Conservation (phyloP, 2,888 invertebrate species). For the Yponomeuta plumbellus region DNA sequence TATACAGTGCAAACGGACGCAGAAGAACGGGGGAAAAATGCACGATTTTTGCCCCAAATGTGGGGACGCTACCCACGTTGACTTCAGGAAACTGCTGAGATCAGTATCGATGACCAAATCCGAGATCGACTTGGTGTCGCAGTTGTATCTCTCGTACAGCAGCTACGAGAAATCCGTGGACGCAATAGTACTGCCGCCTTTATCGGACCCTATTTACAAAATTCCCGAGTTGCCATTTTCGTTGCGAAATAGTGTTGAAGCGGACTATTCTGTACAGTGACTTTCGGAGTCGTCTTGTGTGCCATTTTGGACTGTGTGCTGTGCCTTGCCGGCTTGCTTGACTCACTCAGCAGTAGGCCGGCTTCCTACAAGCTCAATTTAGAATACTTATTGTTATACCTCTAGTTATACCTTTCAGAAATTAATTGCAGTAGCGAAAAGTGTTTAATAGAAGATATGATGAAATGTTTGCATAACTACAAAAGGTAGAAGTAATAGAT, state of each 20-base stretch:
- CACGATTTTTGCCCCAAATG: slow-evolving; percentile 49
- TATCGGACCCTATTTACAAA: slow-evolving; percentile 58
- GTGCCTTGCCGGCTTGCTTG: background rate
- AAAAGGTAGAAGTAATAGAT: too few relatives aligned
- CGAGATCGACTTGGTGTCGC: slow-evolving; percentile 55
- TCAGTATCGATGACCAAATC: slow-evolving; percentile 56
- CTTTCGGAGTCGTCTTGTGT: background rate
- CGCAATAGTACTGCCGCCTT: slow-evolving; percentile 54
- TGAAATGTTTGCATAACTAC: too few relatives aligned
- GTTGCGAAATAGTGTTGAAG: slow-evolving; percentile 47
- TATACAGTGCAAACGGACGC: slow-evolving; percentile 41
- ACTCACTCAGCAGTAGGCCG: background rate
- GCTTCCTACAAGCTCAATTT: slow-evolving; percentile 9
- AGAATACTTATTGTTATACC: background rate
- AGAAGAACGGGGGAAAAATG: background rate
- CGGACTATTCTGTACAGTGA: slow-evolving; percentile 44
- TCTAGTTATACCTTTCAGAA: background rate
- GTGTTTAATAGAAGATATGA: too few relatives aligned
- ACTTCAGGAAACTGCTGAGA: slow-evolving; percentile 53
- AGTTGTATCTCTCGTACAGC: slow-evolving; percentile 51
- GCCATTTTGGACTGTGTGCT: slow-evolving; percentile 13
- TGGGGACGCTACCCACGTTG: slow-evolving; percentile 48
- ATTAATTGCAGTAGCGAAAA: too few relatives aligned
- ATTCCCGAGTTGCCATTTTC: slow-evolving; percentile 55
- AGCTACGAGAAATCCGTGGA: slow-evolving; percentile 55